Evolutionary conservation across 1,140 invertebrate genomes (phyloP), one percentile per base, ranked within the genome.

Genomic region (Aradophagus sp.): DNA sequence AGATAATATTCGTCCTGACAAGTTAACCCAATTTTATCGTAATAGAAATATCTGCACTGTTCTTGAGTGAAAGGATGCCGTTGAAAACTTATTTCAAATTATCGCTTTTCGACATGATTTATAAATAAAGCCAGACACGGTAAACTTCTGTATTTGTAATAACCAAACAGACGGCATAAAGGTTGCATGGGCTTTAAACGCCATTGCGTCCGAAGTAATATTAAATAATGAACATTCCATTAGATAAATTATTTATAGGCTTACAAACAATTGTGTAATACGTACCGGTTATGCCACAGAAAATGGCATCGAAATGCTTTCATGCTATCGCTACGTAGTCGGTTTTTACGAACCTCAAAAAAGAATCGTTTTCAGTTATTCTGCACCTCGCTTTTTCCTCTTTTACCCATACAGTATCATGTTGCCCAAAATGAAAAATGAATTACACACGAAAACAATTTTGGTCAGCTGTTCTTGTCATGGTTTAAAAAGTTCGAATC

Each of bases 1-100:
- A 32, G 50, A 55, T 55, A 55, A 42, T 55, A 55, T 55, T 55
- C 17, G 27, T 42, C 38, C 38, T 42, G 38, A 55, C 50, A 55
- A 55, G 50, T 55, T 55, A 55, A 53, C 48, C 36, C 48, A 53
- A 27, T 56, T 56, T 56, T 44, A 56, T 56, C 38, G 26, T 16
- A 29, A 56, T 44, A 44, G 29, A 56, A 56, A 56, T 56, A 42
- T 34, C 36, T 41, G 38, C 50, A 20, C 26, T 16, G 38, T 55
- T 55, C 38, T 55, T 55, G 31, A 53, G 36, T 15, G 29, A 56
- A 56, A 42, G 29, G 19, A 34, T 38, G 27, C 38, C 32, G 32
- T 42, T 16, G 26, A 55, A 35, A 44, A 39, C 52, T 56, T 56
- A 56, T 56, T 44, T 56, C 39, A 56, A 56, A 44, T 56, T 44